Conservation (phyloP, 2,888 invertebrate species). For the Acanthococcus lagerstroemiae region DNA sequence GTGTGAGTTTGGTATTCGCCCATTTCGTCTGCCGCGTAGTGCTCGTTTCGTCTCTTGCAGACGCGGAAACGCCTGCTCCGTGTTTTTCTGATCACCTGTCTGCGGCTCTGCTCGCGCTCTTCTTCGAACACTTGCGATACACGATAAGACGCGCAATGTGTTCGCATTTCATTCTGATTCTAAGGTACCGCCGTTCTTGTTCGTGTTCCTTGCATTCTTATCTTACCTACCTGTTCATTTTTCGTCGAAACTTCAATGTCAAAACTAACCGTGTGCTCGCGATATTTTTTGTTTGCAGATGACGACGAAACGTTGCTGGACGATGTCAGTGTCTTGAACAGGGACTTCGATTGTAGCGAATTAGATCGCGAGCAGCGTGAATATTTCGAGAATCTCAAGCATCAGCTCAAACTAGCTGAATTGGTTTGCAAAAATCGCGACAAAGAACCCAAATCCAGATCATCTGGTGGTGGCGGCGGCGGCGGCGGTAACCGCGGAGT, state of each 20-base stretch:
- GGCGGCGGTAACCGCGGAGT: neutral
- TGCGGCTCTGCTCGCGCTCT: too few relatives aligned
- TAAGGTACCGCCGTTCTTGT: too few relatives aligned
- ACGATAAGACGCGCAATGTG: too few relatives aligned
- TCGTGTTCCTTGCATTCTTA: neutral
- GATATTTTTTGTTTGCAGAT: conserved; percentile 6
- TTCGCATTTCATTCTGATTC: too few relatives aligned
- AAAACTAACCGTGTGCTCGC: too few relatives aligned
- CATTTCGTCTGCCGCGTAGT: too few relatives aligned
- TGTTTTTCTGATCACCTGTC: too few relatives aligned
- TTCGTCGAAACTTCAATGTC: neutral
- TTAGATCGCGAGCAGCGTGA: conserved; percentile 18
- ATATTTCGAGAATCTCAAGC: conserved; percentile 9
- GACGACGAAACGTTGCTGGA: conserved; percentile 4
- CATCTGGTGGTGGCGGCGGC: neutral
- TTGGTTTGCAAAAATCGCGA: too few relatives aligned
- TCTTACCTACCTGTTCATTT: neutral
- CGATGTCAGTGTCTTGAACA: neutral
- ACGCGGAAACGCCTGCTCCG: too few relatives aligned
- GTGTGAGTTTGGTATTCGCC: too few relatives aligned
- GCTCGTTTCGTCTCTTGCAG: too few relatives aligned
- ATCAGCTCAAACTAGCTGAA: conserved; percentile 7
- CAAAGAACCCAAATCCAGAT: neutral
- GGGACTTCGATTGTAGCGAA: conserved; percentile 16
- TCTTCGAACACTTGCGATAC: too few relatives aligned